Evolutionary conservation across 30 jellyfish, hydroid and myxozoan genomes (phyloP).

Genomic region (Aurelia aurita): DNA sequence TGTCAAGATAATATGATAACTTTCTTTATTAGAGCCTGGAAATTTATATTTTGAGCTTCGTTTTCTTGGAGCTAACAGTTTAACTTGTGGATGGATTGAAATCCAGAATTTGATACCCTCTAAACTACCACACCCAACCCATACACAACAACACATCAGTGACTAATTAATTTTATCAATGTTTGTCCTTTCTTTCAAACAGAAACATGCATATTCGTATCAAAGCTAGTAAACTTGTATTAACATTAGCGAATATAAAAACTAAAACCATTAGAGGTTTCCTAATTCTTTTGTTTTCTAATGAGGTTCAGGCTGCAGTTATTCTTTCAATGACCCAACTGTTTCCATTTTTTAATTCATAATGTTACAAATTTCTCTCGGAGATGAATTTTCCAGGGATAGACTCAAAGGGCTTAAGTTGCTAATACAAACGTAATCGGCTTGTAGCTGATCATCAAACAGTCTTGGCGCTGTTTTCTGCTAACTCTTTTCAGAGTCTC

Average conservation of each 20-base stretch:
- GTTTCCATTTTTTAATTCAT: conserved; percentile 5
- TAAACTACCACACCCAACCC: too few species aligned
- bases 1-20: too few species aligned
- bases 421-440: conserved; percentile 17
- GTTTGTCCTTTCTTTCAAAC: too few species aligned
- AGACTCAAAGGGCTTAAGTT: conserved; percentile 20
- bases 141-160: too few species aligned
- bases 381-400: conserved; percentile 60
- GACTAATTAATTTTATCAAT: too few species aligned
- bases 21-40: too few species aligned
- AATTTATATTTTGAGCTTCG: too few species aligned
- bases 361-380: conserved; percentile 41
- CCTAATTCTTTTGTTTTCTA: background rate
- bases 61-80: too few species aligned
- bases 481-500: conserved; percentile 23
- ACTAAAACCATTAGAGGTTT: conserved; percentile 27
- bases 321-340: conserved; percentile 11
- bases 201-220: background rate
- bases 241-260: too few species aligned
- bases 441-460: conserved; percentile 41
- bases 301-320: background rate
- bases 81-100: too few species aligned
- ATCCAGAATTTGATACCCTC: too few species aligned
- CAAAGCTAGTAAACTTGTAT: conserved; percentile 9
- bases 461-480: conserved; percentile 33